Conservation (phyloP, 37 sponge, comb jelly and placozoan genomes). For the Bolinopsis microptera region DNA sequence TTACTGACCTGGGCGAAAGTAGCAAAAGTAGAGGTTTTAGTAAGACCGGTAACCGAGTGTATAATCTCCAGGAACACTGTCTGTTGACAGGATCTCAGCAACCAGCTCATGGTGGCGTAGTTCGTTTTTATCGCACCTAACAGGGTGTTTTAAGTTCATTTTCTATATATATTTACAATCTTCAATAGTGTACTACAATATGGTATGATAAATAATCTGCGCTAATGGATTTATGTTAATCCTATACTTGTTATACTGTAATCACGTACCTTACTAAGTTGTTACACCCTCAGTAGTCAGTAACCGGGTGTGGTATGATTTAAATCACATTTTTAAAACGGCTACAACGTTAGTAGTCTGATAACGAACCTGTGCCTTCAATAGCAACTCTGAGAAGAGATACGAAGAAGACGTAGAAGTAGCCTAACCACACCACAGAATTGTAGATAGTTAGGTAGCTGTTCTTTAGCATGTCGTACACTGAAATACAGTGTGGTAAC, state of each 20-base stretch:
- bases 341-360: background rate
- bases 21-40: background rate
- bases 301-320: too few species aligned
- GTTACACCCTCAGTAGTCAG: too few species aligned
- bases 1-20: constrained; percentile 39
- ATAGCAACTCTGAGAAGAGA: constrained; percentile 15
- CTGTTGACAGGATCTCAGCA: constrained; percentile 47
- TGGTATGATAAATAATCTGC: too few species aligned
- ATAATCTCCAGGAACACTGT: constrained; percentile 46
- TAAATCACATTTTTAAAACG: background rate
- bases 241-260: too few species aligned
- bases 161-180: too few species aligned
- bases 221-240: too few species aligned
- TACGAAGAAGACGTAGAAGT: constrained; percentile 61
- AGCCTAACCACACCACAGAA: background rate
- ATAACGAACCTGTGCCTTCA: background rate
- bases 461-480: constrained; percentile 54
- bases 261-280: too few species aligned
- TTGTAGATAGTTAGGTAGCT: constrained; percentile 48
- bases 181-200: too few species aligned
- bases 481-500: background rate
- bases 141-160: too few species aligned
- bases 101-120: constrained; percentile 42
- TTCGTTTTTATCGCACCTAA: constrained; percentile 32
- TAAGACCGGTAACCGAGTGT: constrained; percentile 2